A percentile compares a stretch with the other conserved stretches of the same genome.
These are phyloP conservation scores for Falcunculus frontatus DNA, from an alignment of 2,113 vertebrate genomes.

Conservation along the genomic window DNA sequence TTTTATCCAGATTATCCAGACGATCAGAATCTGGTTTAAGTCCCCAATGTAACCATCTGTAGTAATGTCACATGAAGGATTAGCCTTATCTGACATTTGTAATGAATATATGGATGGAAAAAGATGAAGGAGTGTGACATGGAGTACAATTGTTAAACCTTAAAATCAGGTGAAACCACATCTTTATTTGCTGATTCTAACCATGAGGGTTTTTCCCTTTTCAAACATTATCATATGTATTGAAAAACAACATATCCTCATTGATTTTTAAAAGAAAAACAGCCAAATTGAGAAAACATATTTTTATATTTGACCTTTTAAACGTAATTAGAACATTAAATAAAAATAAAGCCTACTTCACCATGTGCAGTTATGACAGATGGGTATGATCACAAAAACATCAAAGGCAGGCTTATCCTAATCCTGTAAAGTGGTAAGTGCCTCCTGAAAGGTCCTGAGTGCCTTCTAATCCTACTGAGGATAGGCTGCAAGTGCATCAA, in stretches of 20 bases:
- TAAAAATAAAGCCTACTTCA: constrained; percentile 36
- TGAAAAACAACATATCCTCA: neutral
- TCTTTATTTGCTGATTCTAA: neutral
- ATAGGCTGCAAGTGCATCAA: neutral
- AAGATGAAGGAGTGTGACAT: neutral
- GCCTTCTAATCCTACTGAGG: constrained; percentile 33
- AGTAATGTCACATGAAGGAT: constrained; percentile 59
- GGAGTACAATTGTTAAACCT: neutral
- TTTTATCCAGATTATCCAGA: constrained; percentile 68
- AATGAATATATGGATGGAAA: constrained; percentile 26
- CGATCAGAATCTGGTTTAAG: constrained; percentile 53
- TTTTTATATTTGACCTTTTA: constrained; percentile 4
- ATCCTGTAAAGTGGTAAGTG: constrained; percentile 35
- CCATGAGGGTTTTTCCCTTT: neutral
- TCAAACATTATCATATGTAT: neutral
- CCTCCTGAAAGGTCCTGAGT: constrained; percentile 28
- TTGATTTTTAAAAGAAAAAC: neutral
- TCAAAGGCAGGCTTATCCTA: constrained; percentile 50
- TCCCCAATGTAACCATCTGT: constrained; percentile 42
- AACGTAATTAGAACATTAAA: neutral
- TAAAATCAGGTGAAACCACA: neutral
- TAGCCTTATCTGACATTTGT: constrained; percentile 67
- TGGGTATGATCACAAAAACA: constrained; percentile 39
- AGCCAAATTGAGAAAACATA: neutral
- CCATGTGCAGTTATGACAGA: constrained; percentile 32